A percentile compares a stretch with the other conserved stretches of the same genome.
Conservation (phyloP, 1,140 invertebrate genomes). For the Apis cerana region DNA sequence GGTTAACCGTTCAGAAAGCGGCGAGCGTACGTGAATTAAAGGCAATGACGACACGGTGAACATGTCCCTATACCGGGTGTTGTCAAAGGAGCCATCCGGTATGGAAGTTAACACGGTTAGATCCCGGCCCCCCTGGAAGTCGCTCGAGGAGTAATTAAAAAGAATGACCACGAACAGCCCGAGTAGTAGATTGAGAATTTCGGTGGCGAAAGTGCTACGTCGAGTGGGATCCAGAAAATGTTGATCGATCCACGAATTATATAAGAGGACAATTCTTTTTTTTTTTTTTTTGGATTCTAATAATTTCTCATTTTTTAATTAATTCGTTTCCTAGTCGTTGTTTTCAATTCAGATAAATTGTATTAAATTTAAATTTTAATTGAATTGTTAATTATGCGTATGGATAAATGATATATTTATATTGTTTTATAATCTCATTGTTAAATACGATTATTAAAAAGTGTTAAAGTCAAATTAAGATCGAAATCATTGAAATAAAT, state of each 20-base stretch:
- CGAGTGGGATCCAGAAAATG: background rate
- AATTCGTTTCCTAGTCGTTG: too few relatives aligned
- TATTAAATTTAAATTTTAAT: too few relatives aligned
- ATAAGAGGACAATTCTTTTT: background rate
- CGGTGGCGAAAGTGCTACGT: slow-evolving; percentile 11
- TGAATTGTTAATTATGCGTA: too few relatives aligned
- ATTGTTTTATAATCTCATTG: too few relatives aligned
- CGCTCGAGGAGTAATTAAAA: slow-evolving; percentile 47
- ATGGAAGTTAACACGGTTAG: slow-evolving; percentile 39
- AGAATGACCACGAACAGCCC: slow-evolving; percentile 37
- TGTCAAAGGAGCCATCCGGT: slow-evolving; percentile 35
- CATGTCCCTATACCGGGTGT: slow-evolving; percentile 38
- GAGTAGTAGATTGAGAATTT: slow-evolving; percentile 47
- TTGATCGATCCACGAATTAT: slow-evolving; percentile 2
- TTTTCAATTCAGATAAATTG: too few relatives aligned
- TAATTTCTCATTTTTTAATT: too few relatives aligned
- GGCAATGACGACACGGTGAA: slow-evolving; percentile 35
- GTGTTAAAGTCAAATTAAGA: background rate
- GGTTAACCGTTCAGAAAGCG: slow-evolving; percentile 49
- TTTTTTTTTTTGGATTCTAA: background rate
- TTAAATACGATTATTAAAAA: too few relatives aligned
- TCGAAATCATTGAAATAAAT: background rate
- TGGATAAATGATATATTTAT: too few relatives aligned
- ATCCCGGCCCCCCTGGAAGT: slow-evolving; percentile 27
- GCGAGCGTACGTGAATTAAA: slow-evolving; percentile 41